Conservation (phyloP, 2,113 vertebrate genomes). For the Myiozetetes cayanensis region DNA sequence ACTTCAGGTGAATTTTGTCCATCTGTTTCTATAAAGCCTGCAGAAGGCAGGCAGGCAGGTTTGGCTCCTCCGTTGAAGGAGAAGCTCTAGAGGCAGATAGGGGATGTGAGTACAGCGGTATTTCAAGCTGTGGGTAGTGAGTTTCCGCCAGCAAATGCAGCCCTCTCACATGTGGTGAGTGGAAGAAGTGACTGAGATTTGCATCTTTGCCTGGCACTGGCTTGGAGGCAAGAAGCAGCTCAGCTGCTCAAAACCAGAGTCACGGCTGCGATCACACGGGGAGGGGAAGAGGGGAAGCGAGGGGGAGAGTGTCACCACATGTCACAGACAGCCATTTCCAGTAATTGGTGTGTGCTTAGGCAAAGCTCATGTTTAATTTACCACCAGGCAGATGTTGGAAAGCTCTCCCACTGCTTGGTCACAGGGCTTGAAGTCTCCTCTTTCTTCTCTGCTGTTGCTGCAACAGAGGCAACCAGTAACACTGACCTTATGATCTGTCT, state of each 20-base stretch:
- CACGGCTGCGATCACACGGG: accelerated
- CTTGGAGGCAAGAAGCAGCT: background rate
- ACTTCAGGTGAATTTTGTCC: background rate
- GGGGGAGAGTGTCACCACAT: background rate
- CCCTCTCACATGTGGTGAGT: background rate
- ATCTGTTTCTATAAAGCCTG: background rate
- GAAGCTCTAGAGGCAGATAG: background rate
- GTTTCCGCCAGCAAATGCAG: background rate
- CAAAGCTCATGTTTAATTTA: background rate
- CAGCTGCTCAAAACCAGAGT: background rate
- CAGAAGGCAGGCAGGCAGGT: background rate
- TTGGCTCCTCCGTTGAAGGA: background rate
- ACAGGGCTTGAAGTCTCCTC: background rate
- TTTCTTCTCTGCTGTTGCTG: background rate
- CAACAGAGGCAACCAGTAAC: background rate
- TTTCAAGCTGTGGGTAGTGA: background rate
- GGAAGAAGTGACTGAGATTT: constrained; percentile 20
- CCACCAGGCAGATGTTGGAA: background rate
- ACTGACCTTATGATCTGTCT: background rate
- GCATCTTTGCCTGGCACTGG: background rate
- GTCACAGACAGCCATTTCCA: background rate
- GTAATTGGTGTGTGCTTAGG: background rate
- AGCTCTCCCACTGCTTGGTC: background rate
- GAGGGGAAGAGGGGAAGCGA: background rate
- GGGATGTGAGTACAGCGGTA: background rate